Conservation (phyloP, 2,888 invertebrate genomes). For the Nipponacmea schrenckii region DNA sequence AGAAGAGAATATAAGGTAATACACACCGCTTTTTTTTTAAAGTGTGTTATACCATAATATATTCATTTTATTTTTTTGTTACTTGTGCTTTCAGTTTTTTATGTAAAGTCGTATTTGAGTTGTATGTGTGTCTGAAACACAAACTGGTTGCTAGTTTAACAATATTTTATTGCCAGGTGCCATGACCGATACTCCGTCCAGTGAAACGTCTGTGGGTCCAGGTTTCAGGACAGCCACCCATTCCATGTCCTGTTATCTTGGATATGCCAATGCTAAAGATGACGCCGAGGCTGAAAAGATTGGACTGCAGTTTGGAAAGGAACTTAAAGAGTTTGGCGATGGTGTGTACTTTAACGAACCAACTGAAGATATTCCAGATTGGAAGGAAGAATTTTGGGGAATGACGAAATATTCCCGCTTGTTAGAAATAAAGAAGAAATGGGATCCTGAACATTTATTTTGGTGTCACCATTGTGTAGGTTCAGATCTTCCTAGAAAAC, state of each 20-base stretch:
- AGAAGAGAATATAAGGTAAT: too few species aligned
- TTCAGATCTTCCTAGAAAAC: constrained; percentile 26
- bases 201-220: background rate
- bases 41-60: too few species aligned
- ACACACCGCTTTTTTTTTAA: too few species aligned
- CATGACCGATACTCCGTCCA: background rate
- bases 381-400: constrained; percentile 50
- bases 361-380: constrained; percentile 36
- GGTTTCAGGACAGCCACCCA: background rate
- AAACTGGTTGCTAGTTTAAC: too few species aligned
- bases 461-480: constrained; percentile 50
- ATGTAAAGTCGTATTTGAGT: too few species aligned
- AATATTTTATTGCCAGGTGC: background rate
- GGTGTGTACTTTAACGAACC: constrained; percentile 48
- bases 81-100: too few species aligned
- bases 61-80: too few species aligned
- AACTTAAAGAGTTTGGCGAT: constrained; percentile 30
- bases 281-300: background rate
- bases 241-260: background rate
- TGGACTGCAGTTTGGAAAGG: constrained; percentile 20
- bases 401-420: constrained; percentile 38
- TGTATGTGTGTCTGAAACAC: too few species aligned
- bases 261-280: background rate
- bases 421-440: constrained; percentile 39
- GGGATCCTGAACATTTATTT: constrained; percentile 46